phyloP scores from a whole-genome alignment of 2,797 vertebrate species.

The Danio tinwini region DNA sequence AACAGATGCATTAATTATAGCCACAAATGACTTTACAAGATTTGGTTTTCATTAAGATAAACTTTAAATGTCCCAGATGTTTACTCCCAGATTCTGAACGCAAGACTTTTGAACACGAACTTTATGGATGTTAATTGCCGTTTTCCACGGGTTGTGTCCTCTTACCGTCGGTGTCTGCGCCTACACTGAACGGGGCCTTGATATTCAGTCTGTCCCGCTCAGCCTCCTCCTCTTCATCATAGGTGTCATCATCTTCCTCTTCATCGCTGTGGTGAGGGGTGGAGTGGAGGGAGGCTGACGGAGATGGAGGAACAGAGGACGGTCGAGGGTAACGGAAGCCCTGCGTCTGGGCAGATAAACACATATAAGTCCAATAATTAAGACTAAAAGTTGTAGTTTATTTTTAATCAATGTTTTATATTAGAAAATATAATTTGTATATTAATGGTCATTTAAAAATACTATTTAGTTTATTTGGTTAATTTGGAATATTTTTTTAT shows the following conservation, averaged over 20 bases:
- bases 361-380: too few relatives aligned
- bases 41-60: not conserved
- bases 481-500: too few relatives aligned
- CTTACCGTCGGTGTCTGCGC: slow-evolving; percentile 72
- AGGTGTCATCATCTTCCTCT: slow-evolving; percentile 82
- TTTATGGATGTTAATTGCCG: slow-evolving; percentile 75
- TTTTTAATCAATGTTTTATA: too few relatives aligned
- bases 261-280: slow-evolving; percentile 89
- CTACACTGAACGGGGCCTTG: slow-evolving; percentile 83
- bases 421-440: too few relatives aligned
- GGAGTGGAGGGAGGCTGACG: slow-evolving; percentile 86
- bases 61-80: not conserved
- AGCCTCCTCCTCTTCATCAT: slow-evolving; percentile 91
- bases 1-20: not conserved
- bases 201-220: slow-evolving; percentile 92
- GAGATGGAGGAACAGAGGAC: slow-evolving; percentile 91
- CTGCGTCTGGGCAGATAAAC: slow-evolving; percentile 77
- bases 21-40: not conserved
- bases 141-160: slow-evolving; percentile 83
- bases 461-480: too few relatives aligned
- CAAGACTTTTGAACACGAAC: not conserved
- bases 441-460: too few relatives aligned
- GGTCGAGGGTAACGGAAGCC: slow-evolving; percentile 92
- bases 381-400: too few relatives aligned
- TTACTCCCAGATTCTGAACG: not conserved